phyloP scores from a whole-genome alignment of 2,888 invertebrate species.

The Thymelicus acteon region DNA sequence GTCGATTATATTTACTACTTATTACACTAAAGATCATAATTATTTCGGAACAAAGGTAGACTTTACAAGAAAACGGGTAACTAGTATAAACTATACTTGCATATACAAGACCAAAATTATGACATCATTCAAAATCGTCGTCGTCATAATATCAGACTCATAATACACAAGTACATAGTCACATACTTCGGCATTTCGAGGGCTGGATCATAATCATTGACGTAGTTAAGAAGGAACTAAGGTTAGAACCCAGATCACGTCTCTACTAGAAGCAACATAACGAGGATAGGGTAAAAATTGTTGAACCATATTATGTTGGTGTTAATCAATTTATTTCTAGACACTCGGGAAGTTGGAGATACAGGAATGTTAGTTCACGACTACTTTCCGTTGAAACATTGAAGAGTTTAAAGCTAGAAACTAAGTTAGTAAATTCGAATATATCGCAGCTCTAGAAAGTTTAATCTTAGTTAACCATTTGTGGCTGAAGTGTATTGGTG shows the following conservation, averaged over 20 bases:
- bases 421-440: constrained; percentile 16
- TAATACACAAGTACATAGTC: too few species aligned
- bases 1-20: too few species aligned
- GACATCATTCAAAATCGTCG: too few species aligned
- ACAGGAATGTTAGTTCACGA: constrained; percentile 3
- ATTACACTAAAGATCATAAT: too few species aligned
- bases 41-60: too few species aligned
- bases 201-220: too few species aligned
- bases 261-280: constrained; percentile 50
- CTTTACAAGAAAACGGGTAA: too few species aligned
- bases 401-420: constrained; percentile 14
- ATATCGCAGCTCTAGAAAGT: constrained; percentile 6
- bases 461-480: not conserved
- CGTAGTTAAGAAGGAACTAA: constrained; percentile 39
- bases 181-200: too few species aligned
- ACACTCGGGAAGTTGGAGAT: constrained; percentile 7
- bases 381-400: constrained; percentile 4
- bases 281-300: constrained; percentile 47
- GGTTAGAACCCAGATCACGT: constrained; percentile 50
- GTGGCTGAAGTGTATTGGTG: too few species aligned
- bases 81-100: too few species aligned
- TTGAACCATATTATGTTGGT: constrained; percentile 25
- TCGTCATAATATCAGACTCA: too few species aligned
- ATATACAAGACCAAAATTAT: too few species aligned
- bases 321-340: constrained; percentile 24